Base-by-base conservation (phyloP, 2,888 invertebrate genomes). In the Drosophila anomalata region DNA sequence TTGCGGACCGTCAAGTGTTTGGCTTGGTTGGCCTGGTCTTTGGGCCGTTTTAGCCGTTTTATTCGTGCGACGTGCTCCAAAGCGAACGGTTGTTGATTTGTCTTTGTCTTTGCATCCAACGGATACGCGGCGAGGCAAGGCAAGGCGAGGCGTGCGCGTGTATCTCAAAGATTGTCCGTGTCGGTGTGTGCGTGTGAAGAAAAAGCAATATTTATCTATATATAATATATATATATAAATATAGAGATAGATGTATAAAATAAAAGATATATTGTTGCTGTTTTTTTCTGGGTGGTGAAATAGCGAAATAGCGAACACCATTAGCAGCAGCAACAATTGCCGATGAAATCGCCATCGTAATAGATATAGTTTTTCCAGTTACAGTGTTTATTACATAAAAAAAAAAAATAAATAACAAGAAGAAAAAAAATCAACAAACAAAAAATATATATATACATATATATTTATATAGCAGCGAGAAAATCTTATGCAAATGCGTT, bases 31-130 rank as follows among this genome's bases (percentile, higher is more conserved):
- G 54, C 53, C 77, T 63, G 66, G 59, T 58, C 55, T 76, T 61
- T 76, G 67, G 74, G 57, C 54, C 59, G 54, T 59, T 42, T 54
- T 68, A 63, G 73, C 59, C 50, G 51, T 73, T 83, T 85, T 87
- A 84, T 82, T 88, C 82, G 89, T 87, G 77, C 74, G 85, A 84
- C 87, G 88, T 84, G 82, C 74, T 72, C 77, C 63, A 51, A 74
- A 78, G 85, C 84, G 88, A 87, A 88, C 84, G 84, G 84, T 84
- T 84, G 88, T 87, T 81, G 76, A 69, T 75, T 85, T 86, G 80
- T 79, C 73, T 82, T 77, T 73, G 53, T 75, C 48, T 74, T 58
- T 67, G 77, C 75, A 71, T 77, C 78, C 72, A 79, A 83, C 84
- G 84, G 74, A 77, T 82, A 85, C 84, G 80, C 78, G 65, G 41